phyloP scores from a whole-genome alignment of 2,113 vertebrate species.

The Macrotus californicus region DNA sequence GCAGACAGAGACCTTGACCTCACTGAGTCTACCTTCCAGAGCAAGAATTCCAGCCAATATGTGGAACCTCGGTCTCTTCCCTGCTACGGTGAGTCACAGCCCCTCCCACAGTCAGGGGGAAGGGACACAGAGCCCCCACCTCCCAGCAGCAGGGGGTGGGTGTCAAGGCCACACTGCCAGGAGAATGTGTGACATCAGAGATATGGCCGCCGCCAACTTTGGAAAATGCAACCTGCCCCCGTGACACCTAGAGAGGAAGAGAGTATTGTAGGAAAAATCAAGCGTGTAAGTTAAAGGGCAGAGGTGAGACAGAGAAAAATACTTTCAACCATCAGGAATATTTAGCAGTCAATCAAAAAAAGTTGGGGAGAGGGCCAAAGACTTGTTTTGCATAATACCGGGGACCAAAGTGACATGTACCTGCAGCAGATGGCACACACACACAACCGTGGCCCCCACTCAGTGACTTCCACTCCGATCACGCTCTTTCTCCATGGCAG shows the following conservation, averaged over 20 bases:
- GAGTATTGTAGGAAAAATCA: neutral
- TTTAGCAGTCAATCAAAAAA: neutral
- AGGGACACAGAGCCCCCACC: neutral
- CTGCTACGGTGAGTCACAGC: neutral
- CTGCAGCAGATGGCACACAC: neutral
- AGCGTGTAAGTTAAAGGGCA: neutral
- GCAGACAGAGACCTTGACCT: neutral
- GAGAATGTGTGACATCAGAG: neutral
- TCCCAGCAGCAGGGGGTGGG: neutral
- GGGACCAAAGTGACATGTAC: neutral
- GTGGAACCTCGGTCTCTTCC: neutral
- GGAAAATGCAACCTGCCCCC: neutral
- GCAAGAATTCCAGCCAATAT: neutral
- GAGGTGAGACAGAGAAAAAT: neutral
- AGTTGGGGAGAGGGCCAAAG: neutral
- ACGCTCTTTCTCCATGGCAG: neutral
- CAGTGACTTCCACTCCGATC: too few species aligned
- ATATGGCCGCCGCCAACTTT: neutral
- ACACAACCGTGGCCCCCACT: neutral
- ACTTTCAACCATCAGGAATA: neutral
- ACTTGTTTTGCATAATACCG: neutral
- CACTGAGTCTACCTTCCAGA: neutral
- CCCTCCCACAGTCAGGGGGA: neutral
- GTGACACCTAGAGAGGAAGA: neutral
- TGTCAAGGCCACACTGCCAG: neutral